Percentiles rank a stretch among this genome's conserved stretches.
Evolutionary conservation across 2,888 invertebrate species (phyloP).

Genomic region (Eristalinus sepulchralis): DNA sequence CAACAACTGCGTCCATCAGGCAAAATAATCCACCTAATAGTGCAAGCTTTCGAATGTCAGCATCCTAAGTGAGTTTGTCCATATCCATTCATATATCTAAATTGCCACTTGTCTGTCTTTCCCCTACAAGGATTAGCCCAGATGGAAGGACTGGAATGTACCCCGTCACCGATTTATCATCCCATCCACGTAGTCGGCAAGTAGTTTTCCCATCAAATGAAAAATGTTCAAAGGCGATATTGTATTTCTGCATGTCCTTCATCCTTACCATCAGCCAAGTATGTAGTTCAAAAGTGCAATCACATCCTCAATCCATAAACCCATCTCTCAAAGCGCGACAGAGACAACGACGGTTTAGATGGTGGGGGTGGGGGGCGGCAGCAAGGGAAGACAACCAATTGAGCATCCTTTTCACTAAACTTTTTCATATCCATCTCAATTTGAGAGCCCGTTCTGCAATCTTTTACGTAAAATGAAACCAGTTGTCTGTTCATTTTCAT

Average conservation of each 20-base stretch:
- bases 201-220: not conserved
- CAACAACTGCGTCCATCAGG: too few relatives aligned
- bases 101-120: too few relatives aligned
- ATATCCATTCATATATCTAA: too few relatives aligned
- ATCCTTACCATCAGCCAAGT: not conserved
- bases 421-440: constrained; percentile 38
- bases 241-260: not conserved
- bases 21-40: too few relatives aligned
- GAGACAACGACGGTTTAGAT: too few relatives aligned
- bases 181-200: not conserved
- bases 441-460: constrained; percentile 9
- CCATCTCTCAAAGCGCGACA: not conserved
- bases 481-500: constrained; percentile 16
- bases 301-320: not conserved
- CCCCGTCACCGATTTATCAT: too few relatives aligned
- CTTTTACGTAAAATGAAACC: constrained; percentile 42
- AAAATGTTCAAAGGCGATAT: not conserved
- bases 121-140: too few relatives aligned
- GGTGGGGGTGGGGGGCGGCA: too few relatives aligned
- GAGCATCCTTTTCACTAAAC: not conserved
- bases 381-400: not conserved
- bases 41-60: too few relatives aligned
- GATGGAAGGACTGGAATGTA: too few relatives aligned
- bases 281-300: not conserved
- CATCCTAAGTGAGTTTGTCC: too few relatives aligned